A percentile compares a stretch with the other conserved stretches of the same genome.
Evolutionary conservation across 1,140 invertebrate species (phyloP).

Genomic region (Myzus persicae): DNA sequence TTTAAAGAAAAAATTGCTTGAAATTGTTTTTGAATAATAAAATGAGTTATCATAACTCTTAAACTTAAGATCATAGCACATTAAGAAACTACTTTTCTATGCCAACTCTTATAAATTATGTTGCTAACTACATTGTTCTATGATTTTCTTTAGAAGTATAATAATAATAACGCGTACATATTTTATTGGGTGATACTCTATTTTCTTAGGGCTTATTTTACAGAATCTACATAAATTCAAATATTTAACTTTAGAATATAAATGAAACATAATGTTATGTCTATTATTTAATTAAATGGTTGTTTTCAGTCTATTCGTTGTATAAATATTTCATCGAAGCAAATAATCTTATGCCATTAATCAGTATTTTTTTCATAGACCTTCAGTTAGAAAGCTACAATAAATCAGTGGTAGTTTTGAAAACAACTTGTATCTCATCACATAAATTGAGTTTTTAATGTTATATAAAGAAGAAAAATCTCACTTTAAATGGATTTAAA

Average conservation of each 20-base stretch:
- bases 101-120: not conserved
- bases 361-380: slow-evolving; percentile 6
- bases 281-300: not conserved
- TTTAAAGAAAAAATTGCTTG: not conserved
- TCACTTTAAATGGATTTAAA: not conserved
- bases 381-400: not conserved
- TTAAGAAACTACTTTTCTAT: not conserved
- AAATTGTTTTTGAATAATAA: not conserved
- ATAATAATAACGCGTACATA: too few relatives aligned
- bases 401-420: not conserved
- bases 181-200: too few relatives aligned
- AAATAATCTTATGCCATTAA: not conserved
- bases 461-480: not conserved
- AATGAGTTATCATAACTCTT: not conserved
- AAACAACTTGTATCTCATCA: not conserved
- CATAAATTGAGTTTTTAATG: not conserved
- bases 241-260: not conserved
- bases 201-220: not conserved
- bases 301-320: not conserved
- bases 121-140: not conserved
- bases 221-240: not conserved
- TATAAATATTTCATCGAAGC: not conserved
- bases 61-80: not conserved
- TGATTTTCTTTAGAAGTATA: not conserved
- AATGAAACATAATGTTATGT: not conserved